phyloP scores from a whole-genome alignment of 2,797 vertebrate species.

The Periparus ater region DNA sequence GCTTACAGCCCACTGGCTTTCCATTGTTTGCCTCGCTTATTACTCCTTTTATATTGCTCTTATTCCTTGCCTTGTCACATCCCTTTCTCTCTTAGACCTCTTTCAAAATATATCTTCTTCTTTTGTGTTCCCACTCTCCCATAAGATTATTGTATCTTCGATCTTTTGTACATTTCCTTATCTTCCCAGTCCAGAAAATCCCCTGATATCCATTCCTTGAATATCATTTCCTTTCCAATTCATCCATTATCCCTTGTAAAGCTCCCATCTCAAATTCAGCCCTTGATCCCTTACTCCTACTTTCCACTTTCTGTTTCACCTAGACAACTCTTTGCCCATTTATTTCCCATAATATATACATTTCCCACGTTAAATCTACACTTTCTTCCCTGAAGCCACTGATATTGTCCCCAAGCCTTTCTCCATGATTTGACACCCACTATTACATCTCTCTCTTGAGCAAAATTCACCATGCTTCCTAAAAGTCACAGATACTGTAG shows the following conservation, averaged over 20 bases:
- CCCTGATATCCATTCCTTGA: background rate
- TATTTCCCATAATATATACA: background rate
- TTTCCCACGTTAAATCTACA: background rate
- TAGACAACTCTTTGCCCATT: background rate
- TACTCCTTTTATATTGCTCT: background rate
- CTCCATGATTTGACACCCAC: rapidly evolving
- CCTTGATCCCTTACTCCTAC: background rate
- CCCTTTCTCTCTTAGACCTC: background rate
- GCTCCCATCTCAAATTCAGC: background rate
- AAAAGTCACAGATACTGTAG: background rate
- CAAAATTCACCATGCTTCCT: background rate
- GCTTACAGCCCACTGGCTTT: background rate
- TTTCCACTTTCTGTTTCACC: background rate
- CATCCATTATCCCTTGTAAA: background rate
- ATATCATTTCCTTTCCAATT: background rate
- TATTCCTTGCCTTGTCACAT: background rate
- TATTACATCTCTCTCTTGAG: background rate
- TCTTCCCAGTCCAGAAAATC: background rate
- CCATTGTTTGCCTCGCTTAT: background rate
- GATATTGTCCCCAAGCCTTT: background rate
- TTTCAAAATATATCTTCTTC: background rate
- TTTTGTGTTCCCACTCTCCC: background rate
- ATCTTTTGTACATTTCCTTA: background rate
- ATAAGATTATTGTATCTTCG: background rate
- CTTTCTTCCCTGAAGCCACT: background rate